Base-by-base conservation (phyloP, 2,888 invertebrate species). In the Lasioglossum pauxillum region DNA sequence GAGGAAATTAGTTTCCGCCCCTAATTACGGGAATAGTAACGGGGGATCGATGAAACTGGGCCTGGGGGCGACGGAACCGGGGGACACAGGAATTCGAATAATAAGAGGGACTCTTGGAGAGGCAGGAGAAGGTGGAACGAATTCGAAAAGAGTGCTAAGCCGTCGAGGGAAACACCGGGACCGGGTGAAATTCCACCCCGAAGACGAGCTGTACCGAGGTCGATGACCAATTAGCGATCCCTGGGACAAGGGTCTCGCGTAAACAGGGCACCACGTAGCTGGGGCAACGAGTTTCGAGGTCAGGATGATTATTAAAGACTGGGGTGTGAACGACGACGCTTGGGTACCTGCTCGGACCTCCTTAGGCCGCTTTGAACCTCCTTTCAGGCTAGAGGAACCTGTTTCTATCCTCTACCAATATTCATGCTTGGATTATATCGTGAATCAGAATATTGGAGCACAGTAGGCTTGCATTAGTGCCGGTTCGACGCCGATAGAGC, bases 181-280 rank as follows among this genome's bases (percentile, higher is more conserved):
- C 64, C 67, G 27, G 49, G 67, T 83, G 89, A 89, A 89, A 90
- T 88, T 84, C 86, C 81, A 87, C 72, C 85, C 81, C 46, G 69
- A 82, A 83, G 88, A 86, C 81, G 86, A 80, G 82, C 79, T 73
- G 87, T 79, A 49, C 53, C 38, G 73, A 80, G 87, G 87, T 90
- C 89, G 90, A 90, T 90, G 90, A 90, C 89, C 90, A 90, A 90
- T 90, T 90, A 90, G 90, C 85, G 80, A 88, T 84, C 90, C 83
- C 88, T 82, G 84, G 76, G 86, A 90, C 86, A 89, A 89, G 90
- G 90, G 90, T 80, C 86, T 88, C 89, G 84, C 90, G 87, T 89
- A 90, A 90, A 90, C 90, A 87, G 81, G 85, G 84, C 76, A 84
- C 88, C 64, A 80, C 74, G 90, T 87, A 87, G 88, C 90, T 90